Conservation (phyloP, 2,113 vertebrate species). For the Neopipo cinnamomea region DNA sequence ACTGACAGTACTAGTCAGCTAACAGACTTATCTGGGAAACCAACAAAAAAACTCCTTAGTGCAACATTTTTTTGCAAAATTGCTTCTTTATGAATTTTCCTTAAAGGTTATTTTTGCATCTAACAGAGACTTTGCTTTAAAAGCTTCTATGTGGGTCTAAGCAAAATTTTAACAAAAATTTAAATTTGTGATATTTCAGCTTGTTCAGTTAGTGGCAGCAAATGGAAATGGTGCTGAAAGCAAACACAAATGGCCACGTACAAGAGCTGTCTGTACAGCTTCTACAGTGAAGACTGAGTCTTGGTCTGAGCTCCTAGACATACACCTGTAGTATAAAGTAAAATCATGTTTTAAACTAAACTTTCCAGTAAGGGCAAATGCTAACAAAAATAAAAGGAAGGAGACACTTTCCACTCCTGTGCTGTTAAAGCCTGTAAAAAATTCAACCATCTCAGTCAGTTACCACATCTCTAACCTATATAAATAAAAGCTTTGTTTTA, state of each 20-base stretch:
- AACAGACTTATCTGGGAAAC: neutral
- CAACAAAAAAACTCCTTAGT: neutral
- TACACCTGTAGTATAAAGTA: neutral
- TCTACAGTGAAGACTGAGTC: neutral
- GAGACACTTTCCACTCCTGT: neutral
- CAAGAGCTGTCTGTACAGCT: neutral
- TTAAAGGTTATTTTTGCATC: neutral
- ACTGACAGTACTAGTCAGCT: slow-evolving; percentile 4
- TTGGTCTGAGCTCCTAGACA: neutral
- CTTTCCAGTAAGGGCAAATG: neutral
- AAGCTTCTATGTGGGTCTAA: neutral
- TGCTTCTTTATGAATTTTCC: neutral
- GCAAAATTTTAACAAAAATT: neutral
- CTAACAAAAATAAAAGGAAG: neutral
- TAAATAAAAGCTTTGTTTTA: slow-evolving; percentile 12
- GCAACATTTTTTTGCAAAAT: neutral
- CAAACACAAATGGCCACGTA: neutral
- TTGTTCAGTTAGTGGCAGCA: neutral
- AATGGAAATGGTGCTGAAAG: neutral
- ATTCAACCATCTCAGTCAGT: neutral
- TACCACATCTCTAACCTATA: neutral
- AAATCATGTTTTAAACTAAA: neutral
- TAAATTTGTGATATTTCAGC: neutral
- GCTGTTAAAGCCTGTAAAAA: neutral
- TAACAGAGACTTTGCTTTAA: neutral